Evolutionary conservation across 2,797 vertebrate species (phyloP).

Genomic region (Podargus strigoides): DNA sequence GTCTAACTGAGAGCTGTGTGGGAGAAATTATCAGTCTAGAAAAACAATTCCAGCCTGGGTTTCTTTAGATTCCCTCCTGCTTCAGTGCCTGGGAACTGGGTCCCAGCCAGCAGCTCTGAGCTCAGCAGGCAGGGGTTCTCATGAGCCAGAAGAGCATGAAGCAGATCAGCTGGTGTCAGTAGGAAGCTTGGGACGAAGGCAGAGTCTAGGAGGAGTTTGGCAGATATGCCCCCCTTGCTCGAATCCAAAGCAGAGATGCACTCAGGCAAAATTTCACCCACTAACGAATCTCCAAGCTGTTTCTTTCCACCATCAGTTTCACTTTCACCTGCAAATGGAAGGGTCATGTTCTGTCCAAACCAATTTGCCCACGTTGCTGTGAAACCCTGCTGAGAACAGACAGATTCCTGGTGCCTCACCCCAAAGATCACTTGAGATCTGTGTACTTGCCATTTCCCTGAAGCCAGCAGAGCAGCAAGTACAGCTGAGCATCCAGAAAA

Average conservation of each 20-base stretch:
- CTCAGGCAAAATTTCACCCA: background rate
- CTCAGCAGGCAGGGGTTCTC: background rate
- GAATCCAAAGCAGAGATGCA: background rate
- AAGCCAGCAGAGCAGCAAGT: no score
- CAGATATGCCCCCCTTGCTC: background rate
- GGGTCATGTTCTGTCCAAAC: background rate
- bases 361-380: background rate
- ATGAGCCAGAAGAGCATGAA: background rate
- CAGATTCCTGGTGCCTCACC: background rate
- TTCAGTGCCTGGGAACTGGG: conserved; percentile 8
- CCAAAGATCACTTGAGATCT: background rate
- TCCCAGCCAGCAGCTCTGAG: background rate
- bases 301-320: background rate
- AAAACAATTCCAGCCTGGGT: conserved; percentile 12
- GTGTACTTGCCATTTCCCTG: no score
- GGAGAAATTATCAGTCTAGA: background rate
- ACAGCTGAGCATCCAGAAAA: background rate
- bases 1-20: background rate
- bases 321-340: background rate
- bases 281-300: background rate
- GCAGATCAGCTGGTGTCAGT: background rate
- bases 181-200: background rate
- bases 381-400: background rate
- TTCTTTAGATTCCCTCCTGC: background rate
- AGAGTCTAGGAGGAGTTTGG: background rate